phyloP scores from a whole-genome alignment of 2,797 vertebrate species.

The Furcifer pardalis region DNA sequence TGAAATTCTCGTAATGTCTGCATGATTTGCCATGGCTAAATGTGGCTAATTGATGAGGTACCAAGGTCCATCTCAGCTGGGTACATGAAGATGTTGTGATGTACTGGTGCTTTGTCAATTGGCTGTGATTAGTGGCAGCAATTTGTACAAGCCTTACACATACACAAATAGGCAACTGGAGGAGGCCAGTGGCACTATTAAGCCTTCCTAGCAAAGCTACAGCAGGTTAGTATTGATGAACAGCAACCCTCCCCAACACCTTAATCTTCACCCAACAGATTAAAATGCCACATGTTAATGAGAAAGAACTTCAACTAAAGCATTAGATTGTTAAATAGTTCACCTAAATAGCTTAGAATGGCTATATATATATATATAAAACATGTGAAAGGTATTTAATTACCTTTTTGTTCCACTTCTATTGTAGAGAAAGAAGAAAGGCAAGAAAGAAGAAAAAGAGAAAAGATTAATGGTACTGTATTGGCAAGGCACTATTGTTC shows the following conservation, averaged over 20 bases:
- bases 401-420: slow-evolving; percentile 99
- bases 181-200: slow-evolving; percentile 49
- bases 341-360: slow-evolving; percentile 77
- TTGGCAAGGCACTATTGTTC: slow-evolving; percentile 78
- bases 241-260: slow-evolving; percentile 75
- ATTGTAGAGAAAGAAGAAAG: slow-evolving; percentile 89
- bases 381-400: slow-evolving; percentile 89
- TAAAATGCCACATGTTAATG: slow-evolving; percentile 76
- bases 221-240: slow-evolving; percentile 71
- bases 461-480: slow-evolving; percentile 84
- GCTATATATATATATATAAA: slow-evolving; percentile 59
- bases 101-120: no score
- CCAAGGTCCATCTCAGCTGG: no score
- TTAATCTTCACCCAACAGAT: slow-evolving; percentile 74
- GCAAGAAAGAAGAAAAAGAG: slow-evolving; percentile 84
- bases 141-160: no score
- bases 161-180: background rate
- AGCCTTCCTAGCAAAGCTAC: slow-evolving; percentile 54
- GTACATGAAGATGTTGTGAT: no score
- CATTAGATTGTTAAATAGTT: slow-evolving; percentile 83
- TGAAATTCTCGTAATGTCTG: no score
- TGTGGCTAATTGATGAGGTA: no score
- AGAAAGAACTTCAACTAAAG: slow-evolving; percentile 78
- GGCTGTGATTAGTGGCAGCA: no score
- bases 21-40: no score